A percentile compares a stretch with the other conserved stretches of the same genome.
Conservation (phyloP, 2,113 vertebrate genomes). For the Oncorhynchus nerka region DNA sequence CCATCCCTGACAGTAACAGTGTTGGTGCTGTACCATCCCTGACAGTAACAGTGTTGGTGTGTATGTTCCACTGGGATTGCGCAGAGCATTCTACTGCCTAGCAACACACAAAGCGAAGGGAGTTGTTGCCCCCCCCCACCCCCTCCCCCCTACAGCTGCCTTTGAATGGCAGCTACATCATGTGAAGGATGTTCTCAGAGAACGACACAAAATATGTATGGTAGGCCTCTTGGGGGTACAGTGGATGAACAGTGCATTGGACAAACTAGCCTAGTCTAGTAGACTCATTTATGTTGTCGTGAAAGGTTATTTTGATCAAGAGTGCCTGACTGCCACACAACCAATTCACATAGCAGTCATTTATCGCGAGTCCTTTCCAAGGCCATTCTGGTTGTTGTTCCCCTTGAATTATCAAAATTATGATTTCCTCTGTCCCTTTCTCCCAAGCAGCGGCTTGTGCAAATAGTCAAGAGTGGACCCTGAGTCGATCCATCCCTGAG, state of each 20-base stretch:
- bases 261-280: slow-evolving; percentile 19
- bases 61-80: too few species aligned
- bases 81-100: too few species aligned
- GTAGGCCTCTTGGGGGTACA: slow-evolving; percentile 11
- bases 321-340: too few species aligned
- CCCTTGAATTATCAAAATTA: background rate
- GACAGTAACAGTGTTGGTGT: too few species aligned
- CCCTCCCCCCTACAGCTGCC: background rate
- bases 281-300: background rate
- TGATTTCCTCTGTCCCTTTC: slow-evolving; percentile 19
- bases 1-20: too few species aligned
- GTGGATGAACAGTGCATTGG: slow-evolving; percentile 15
- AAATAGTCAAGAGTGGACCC: slow-evolving; percentile 96
- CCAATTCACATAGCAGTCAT: background rate
- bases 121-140: too few species aligned
- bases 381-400: background rate
- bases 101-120: too few species aligned
- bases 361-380: background rate
- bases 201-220: slow-evolving; percentile 9
- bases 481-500: slow-evolving; percentile 86
- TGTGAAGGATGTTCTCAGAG: background rate
- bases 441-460: slow-evolving; percentile 80
- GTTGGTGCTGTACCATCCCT: too few species aligned
- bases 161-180: slow-evolving; percentile 17
- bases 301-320: slow-evolving; percentile 51